Evolutionary conservation across 2,797 vertebrate genomes (phyloP), one percentile per base, ranked within the genome.

Genomic region (Cygnus olor): DNA sequence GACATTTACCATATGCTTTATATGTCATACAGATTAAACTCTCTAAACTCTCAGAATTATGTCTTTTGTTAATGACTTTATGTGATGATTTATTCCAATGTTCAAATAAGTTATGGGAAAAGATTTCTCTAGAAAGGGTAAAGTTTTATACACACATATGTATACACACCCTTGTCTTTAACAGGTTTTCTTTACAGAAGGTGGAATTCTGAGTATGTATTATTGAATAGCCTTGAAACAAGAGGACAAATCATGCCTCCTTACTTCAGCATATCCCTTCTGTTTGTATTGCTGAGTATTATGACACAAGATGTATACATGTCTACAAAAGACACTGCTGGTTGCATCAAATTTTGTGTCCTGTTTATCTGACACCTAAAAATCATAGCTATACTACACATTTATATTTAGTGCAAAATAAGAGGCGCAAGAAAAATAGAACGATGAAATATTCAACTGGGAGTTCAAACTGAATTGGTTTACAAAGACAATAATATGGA

Each of bases 1-100:
- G 6, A 22, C 27, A 64, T 3, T 71, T 63, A 71, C 2, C 10
- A 20, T 20, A n/a, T 1, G 1, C 2, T 42, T 70, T 54, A 2
- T 30, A 16, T n/a, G 3, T 80, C 49, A 66, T 70, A 27, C 1
- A 83, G 7, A 88, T 32, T 25, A 80, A 82, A 87, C 13, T 36
- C 17, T 76, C 21, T n/a, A 16, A 80, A 60, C 7, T 47, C 8
- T 90, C 56, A 38, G 73, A 68, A 51, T 60, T 18, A 40, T 6
- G 1, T 57, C 12, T 65, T 88, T 81, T 54, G 5, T 44, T 61
- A 40, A 56, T 44, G 1, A 5, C 4, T 38, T 72, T 92, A 45
- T 7, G 3, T 53, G 18, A 9, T 51, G 30, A 44, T 53, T 54
- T 72, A 65, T 69, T 88, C 90, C 53, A 77, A 18, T 44, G 7